Evolutionary conservation across 2,888 invertebrate genomes (phyloP).

Genomic region (Hirtodrosophila cameraria): DNA sequence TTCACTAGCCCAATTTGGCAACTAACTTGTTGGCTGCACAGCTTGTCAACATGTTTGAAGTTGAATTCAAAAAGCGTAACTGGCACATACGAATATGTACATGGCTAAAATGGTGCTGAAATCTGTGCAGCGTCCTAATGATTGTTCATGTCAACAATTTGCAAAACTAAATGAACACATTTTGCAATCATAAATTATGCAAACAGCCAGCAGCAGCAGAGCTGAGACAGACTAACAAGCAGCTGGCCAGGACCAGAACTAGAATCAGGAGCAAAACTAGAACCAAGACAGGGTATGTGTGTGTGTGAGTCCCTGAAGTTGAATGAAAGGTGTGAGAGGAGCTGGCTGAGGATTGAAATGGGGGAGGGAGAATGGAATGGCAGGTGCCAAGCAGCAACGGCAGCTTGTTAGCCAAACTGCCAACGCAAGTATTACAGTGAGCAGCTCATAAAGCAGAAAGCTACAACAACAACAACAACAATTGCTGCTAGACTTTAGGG

Average conservation of each 20-base stretch:
- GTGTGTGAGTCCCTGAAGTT: slow-evolving; percentile 6
- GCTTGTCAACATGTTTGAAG: slow-evolving; percentile 25
- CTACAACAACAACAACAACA: slow-evolving; percentile 16
- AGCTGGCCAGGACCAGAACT: slow-evolving; percentile 20
- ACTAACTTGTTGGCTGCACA: slow-evolving; percentile 17
- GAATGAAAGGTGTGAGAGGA: background rate
- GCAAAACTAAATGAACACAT: slow-evolving; percentile 80
- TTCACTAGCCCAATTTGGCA: slow-evolving; percentile 20
- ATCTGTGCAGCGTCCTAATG: slow-evolving; percentile 70
- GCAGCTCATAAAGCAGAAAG: slow-evolving; percentile 44
- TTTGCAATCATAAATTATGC: slow-evolving; percentile 77
- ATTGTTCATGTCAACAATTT: slow-evolving; percentile 79
- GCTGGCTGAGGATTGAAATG: background rate
- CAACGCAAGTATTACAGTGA: slow-evolving; percentile 65
- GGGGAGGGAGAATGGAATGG: slow-evolving; percentile 16
- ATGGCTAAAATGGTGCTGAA: slow-evolving; percentile 65
- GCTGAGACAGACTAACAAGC: slow-evolving; percentile 18
- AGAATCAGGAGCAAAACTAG: slow-evolving; percentile 1
- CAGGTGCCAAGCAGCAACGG: slow-evolving; percentile 57
- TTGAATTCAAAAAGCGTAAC: slow-evolving; percentile 14
- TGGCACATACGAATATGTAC: slow-evolving; percentile 29
- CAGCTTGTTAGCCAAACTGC: slow-evolving; percentile 73
- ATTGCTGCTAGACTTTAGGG: background rate
- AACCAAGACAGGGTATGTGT: slow-evolving; percentile 10
- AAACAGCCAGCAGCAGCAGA: slow-evolving; percentile 40